These are phyloP conservation scores for Orchesella cincta DNA, from an alignment of 1,140 invertebrate species.

Conservation along the genomic window DNA sequence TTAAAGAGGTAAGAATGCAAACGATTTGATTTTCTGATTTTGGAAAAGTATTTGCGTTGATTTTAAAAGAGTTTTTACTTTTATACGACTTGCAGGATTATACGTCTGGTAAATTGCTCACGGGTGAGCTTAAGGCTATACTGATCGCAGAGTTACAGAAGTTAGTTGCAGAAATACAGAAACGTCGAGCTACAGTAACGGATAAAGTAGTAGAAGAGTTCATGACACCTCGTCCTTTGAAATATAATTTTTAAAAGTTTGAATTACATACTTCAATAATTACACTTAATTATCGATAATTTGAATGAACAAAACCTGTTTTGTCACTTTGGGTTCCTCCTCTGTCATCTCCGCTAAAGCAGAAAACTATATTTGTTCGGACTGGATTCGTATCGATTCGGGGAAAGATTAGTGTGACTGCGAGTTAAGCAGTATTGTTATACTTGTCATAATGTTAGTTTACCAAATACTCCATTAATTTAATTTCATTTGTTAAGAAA, in stretches of 20 bases:
- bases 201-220: constrained; percentile 64
- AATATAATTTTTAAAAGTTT: constrained; percentile 52
- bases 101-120: constrained; percentile 65
- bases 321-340: not conserved
- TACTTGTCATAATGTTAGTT: constrained; percentile 8
- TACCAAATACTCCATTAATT: not conserved
- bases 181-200: constrained; percentile 61
- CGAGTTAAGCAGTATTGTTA: constrained; percentile 6
- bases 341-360: not conserved
- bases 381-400: not conserved
- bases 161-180: constrained; percentile 63
- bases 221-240: constrained; percentile 63
- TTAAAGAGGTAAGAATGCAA: constrained; percentile 65
- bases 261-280: not conserved
- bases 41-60: not conserved
- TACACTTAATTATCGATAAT: no score
- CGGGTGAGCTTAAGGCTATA: constrained; percentile 67
- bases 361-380: not conserved
- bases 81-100: constrained; percentile 59
- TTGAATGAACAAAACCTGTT: not conserved
- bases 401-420: not conserved
- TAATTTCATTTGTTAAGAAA: not conserved
- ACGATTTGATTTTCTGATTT: not conserved
- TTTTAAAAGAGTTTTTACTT: no score
- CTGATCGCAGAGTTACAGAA: constrained; percentile 64